These are phyloP conservation scores for Platynereis dumerilii DNA, from an alignment of 2,888 invertebrate species.

Conservation along the genomic window DNA sequence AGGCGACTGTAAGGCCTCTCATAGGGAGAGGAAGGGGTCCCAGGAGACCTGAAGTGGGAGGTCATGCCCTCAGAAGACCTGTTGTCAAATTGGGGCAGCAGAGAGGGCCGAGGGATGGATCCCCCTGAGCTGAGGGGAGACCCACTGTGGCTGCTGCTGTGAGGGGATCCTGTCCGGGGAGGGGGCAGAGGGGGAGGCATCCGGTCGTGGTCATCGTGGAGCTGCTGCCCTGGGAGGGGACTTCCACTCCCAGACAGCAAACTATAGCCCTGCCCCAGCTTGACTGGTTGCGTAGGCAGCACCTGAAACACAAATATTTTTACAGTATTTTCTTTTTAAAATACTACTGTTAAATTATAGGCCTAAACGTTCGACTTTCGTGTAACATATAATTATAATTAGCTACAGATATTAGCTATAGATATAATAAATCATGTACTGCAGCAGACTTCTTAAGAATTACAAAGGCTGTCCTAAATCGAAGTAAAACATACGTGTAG, in stretches of 20 bases:
- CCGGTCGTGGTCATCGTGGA: neutral
- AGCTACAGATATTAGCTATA: too few species aligned
- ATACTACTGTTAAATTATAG: too few species aligned
- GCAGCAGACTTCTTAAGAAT: too few species aligned
- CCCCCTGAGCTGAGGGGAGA: neutral
- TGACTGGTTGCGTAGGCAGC: conserved; percentile 5
- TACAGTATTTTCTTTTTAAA: too few species aligned
- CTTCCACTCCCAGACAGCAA: conserved; percentile 18
- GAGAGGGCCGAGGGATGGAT: conserved; percentile 2
- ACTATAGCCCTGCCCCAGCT: conserved; percentile 32
- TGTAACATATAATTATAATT: too few species aligned
- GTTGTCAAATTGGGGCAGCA: neutral
- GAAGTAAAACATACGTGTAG: too few species aligned
- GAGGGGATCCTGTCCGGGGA: neutral
- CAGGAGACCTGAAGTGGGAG: neutral
- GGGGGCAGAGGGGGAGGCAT: conserved; percentile 4
- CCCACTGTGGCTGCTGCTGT: neutral
- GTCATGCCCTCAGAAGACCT: neutral
- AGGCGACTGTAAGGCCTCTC: neutral
- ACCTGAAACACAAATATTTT: too few species aligned
- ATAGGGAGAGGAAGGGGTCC: neutral
- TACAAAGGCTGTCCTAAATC: too few species aligned
- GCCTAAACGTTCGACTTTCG: too few species aligned
- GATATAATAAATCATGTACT: too few species aligned
- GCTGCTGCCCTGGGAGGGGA: neutral